A percentile compares a stretch with the other conserved stretches of the same genome.
Conservation (phyloP, 2,797 vertebrate genomes). For the Leptoclinus maculatus region DNA sequence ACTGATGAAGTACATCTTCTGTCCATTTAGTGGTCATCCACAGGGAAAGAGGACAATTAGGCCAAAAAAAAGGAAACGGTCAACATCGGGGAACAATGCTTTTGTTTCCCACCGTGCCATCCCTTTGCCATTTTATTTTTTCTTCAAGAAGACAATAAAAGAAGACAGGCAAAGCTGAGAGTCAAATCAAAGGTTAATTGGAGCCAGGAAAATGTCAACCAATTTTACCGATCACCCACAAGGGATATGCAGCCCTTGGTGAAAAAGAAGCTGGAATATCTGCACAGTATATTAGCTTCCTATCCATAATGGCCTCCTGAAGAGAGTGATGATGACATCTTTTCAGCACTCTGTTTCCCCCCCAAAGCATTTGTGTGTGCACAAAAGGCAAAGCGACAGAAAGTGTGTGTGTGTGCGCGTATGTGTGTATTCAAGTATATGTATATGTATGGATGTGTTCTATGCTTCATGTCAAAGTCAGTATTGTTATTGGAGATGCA, state of each 20-base stretch:
- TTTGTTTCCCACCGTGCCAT: slow-evolving; percentile 56
- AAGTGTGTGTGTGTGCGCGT: slow-evolving; percentile 21
- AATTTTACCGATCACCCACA: slow-evolving; percentile 82
- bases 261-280: slow-evolving; percentile 74
- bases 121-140: slow-evolving; percentile 43
- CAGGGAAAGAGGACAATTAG: slow-evolving; percentile 74
- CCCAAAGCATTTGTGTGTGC: slow-evolving; percentile 65
- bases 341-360: slow-evolving; percentile 67
- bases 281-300: slow-evolving; percentile 72
- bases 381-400: slow-evolving; percentile 40
- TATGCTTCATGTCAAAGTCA: slow-evolving; percentile 73
- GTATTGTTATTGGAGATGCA: slow-evolving; percentile 64
- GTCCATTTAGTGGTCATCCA: slow-evolving; percentile 64
- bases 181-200: slow-evolving; percentile 88
- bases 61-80: slow-evolving; percentile 58
- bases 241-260: slow-evolving; percentile 77
- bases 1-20: slow-evolving; percentile 56
- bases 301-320: slow-evolving; percentile 80
- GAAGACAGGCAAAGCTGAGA: slow-evolving; percentile 81
- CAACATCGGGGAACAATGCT: slow-evolving; percentile 67
- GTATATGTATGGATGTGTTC: slow-evolving; percentile 57
- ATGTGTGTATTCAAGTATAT: slow-evolving; percentile 31
- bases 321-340: slow-evolving; percentile 83
- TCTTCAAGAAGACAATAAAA: slow-evolving; percentile 79
- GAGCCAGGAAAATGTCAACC: slow-evolving; percentile 83